phyloP scores from a whole-genome alignment of 1,140 invertebrate species.

The Hormaphis cornu region DNA sequence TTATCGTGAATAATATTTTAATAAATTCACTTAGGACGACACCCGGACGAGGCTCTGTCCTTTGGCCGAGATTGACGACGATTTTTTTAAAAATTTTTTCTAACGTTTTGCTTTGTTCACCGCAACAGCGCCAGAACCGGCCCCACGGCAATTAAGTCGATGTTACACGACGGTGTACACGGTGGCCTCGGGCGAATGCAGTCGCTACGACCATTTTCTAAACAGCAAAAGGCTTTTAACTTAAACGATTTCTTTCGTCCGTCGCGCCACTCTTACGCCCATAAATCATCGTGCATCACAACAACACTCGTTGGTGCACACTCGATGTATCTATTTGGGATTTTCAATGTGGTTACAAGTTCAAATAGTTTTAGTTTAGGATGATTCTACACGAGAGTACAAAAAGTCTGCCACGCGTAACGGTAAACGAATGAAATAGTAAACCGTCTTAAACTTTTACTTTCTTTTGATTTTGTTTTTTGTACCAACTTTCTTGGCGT shows the following conservation, averaged over 20 bases:
- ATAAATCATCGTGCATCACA: not conserved
- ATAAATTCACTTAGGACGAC: not conserved
- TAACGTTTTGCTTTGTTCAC: not conserved
- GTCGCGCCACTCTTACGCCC: not conserved
- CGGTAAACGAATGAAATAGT: too few species aligned
- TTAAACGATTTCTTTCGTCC: conserved; percentile 14
- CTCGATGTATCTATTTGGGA: not conserved
- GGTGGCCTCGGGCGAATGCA: conserved; percentile 1
- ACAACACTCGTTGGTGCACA: too few species aligned
- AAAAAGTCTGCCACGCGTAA: too few species aligned
- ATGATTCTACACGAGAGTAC: too few species aligned
- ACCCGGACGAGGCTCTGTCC: not conserved
- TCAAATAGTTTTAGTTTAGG: too few species aligned
- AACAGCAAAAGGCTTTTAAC: conserved; percentile 23
- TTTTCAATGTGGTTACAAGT: too few species aligned
- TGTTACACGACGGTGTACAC: not conserved
- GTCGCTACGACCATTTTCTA: not conserved
- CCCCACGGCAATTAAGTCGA: conserved; percentile 17
- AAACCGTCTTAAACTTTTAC: too few species aligned
- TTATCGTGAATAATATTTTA: not conserved
- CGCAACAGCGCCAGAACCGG: not conserved
- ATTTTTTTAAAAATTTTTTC: not conserved
- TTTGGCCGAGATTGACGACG: not conserved
- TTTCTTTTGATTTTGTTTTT: too few species aligned
- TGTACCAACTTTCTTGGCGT: too few species aligned